A percentile compares a stretch with the other conserved stretches of the same genome.
Evolutionary conservation across 92 coral and sea anemone genomes (phyloP).

Genomic region (Desmophyllum pertusum): DNA sequence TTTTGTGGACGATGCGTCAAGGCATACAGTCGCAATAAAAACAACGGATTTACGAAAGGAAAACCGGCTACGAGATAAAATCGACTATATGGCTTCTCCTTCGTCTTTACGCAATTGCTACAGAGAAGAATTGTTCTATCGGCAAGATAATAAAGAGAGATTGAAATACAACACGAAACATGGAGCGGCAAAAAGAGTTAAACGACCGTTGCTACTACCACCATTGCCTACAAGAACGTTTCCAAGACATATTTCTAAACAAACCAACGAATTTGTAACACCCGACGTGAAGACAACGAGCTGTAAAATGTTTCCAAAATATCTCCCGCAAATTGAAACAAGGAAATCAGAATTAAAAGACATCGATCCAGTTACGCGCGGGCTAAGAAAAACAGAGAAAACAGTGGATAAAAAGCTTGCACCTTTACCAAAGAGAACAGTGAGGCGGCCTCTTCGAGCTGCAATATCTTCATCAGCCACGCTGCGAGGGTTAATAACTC

Average conservation of each 20-base stretch:
- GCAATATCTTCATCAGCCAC: conserved; percentile 47
- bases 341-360: background rate
- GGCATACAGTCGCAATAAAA: background rate
- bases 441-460: conserved; percentile 4
- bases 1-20: background rate
- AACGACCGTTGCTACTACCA: conserved; percentile 13
- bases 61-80: background rate
- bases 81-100: background rate
- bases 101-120: background rate
- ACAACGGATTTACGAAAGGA: background rate
- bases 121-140: background rate
- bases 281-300: background rate
- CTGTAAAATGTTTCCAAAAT: background rate
- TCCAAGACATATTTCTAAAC: background rate
- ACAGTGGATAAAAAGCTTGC: background rate
- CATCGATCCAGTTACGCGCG: background rate
- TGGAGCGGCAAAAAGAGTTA: background rate
- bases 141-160: background rate
- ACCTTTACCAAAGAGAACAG: background rate
- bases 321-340: conserved; percentile 31
- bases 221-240: background rate
- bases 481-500: conserved; percentile 42
- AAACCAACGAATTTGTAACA: background rate
- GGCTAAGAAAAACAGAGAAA: background rate
- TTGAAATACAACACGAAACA: background rate